Base-by-base conservation (phyloP, 2,888 invertebrate species). In the Priapulus caudatus region DNA sequence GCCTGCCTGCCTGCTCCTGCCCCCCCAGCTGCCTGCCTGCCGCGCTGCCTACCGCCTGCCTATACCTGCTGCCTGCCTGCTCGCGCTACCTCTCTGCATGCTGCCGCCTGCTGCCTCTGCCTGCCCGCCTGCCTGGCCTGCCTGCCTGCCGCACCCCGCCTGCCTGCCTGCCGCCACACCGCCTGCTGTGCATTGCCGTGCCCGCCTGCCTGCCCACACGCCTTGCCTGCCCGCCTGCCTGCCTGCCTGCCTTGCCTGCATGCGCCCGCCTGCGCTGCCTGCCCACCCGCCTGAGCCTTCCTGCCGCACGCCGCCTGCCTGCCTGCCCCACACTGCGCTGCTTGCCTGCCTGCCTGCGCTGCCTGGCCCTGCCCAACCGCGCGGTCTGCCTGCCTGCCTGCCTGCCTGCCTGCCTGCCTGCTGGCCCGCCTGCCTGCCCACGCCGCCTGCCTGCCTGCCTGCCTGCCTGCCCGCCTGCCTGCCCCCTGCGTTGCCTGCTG, bases 1-100 rank as follows among this genome's bases (percentile, higher is more conserved):
- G 33, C 33, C 33, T 33, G 33, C 33, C 33, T 33, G 33, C 33
- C 33, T 33, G 33, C 33, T n/a, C n/a, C 33, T 33, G 33, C 33
- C 33, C n/a, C 10, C 33, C 33, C n/a, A n/a, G 10, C 33, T 33
- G 33, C 33, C 33, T 33, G 33, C 33, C 33, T 33, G 33, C 33
- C 33, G 10, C 10, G 10, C 33, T 33, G 33, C 33, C 33, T 33
- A n/a, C 33, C n/a, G n/a, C n/a, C 33, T 33, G 33, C 33, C 33
- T 33, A n/a, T n/a, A n/a, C n/a, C n/a, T n/a, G n/a, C n/a, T n/a
- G 33, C 33, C 33, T 33, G 33, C 33, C 33, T 33, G 33, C 33
- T n/a, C n/a, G 33, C 33, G 10, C 33, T 33, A n/a, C 33, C 33
- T 33, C 10, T n/a, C 33, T 33, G 33, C 33, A n/a, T n/a, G n/a